Evolutionary conservation across 1,140 invertebrate genomes (phyloP).

Genomic region (Bombus difficillimus): DNA sequence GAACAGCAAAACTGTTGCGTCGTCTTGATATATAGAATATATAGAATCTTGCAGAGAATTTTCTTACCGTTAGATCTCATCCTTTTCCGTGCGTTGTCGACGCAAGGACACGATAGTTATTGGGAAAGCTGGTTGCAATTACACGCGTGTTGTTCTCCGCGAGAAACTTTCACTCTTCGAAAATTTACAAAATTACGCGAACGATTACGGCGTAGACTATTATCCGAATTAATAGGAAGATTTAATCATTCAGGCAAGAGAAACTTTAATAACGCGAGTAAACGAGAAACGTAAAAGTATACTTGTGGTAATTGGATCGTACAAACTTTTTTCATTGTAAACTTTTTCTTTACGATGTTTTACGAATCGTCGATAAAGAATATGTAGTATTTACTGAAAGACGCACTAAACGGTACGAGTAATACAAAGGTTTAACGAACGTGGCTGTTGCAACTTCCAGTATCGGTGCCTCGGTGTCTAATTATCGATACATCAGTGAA

Average conservation of each 20-base stretch:
- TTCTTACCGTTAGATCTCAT: not conserved
- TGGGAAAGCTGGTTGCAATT: slow-evolving; percentile 11
- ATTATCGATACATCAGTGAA: not conserved
- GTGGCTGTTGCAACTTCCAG: not conserved
- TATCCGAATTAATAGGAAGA: not conserved
- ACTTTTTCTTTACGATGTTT: too few species aligned
- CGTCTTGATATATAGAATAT: not conserved
- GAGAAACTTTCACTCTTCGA: slow-evolving; percentile 11
- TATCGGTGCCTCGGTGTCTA: not conserved
- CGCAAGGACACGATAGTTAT: not conserved
- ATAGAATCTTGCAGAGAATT: not conserved
- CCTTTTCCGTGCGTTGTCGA: not conserved
- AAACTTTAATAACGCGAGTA: not conserved
- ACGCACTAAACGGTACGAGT: not conserved
- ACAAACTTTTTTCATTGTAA: not conserved
- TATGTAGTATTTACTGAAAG: not conserved
- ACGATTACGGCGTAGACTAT: not conserved
- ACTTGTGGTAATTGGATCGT: not conserved
- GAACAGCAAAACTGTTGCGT: not conserved
- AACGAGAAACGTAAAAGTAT: not conserved
- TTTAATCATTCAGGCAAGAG: not conserved
- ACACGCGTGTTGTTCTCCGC: not conserved
- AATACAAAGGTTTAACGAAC: not conserved
- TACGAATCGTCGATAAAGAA: not conserved
- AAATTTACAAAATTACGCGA: slow-evolving; percentile 12